Evolutionary conservation across 2,797 vertebrate genomes (phyloP).

Genomic region (Acipenser oxyrinchus): DNA sequence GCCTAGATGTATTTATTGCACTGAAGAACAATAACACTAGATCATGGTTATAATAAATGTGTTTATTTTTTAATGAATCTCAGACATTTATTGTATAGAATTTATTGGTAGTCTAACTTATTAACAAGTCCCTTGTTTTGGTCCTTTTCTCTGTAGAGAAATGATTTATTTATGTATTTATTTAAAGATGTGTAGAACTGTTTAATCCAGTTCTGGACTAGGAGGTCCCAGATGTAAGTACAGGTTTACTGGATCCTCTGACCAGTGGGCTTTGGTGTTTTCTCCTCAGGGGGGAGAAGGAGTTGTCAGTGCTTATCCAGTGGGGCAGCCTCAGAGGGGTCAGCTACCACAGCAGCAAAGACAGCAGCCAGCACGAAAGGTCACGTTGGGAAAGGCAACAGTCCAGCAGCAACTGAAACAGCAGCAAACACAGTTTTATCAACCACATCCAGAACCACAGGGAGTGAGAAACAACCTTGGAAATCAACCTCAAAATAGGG

Average conservation of each 20-base stretch:
- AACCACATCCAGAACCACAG: conserved; percentile 41
- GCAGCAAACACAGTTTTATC: conserved; percentile 21
- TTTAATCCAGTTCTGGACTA: too few species aligned
- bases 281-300: conserved; percentile 68
- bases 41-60: too few species aligned
- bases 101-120: too few species aligned
- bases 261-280: conserved; percentile 13
- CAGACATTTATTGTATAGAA: too few species aligned
- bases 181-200: too few species aligned
- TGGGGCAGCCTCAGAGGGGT: conserved; percentile 56
- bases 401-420: conserved; percentile 57
- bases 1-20: too few species aligned
- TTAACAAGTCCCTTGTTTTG: too few species aligned
- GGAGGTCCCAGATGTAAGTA: too few species aligned
- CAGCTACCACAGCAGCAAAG: conserved; percentile 47
- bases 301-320: conserved; percentile 48
- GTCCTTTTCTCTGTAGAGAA: too few species aligned
- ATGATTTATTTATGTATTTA: too few species aligned
- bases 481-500: conserved; percentile 62
- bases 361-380: conserved; percentile 73
- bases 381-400: conserved; percentile 68
- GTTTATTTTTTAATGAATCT: too few species aligned
- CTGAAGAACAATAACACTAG: too few species aligned
- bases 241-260: not conserved
- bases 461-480: conserved; percentile 62